Evolutionary conservation across 2,888 invertebrate genomes (phyloP), one percentile per base, ranked within the genome.

Genomic region (Chirona hameri): DNA sequence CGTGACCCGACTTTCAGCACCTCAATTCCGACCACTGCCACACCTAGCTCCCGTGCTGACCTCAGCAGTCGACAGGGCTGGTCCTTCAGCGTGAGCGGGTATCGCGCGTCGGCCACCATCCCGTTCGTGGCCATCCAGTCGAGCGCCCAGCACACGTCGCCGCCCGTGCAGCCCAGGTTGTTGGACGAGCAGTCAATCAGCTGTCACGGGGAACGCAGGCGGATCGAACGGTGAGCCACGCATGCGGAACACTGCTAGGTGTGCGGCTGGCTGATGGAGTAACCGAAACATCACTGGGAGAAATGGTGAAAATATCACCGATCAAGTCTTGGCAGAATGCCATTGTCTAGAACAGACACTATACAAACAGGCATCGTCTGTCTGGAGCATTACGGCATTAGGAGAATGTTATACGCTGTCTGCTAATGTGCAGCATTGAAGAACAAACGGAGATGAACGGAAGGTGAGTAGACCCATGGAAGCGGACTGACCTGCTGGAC

Each of bases 171-270:
- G 0, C 95, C 95, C 84, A 90, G 90, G 88, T 93, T 93, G 57
- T 92, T 90, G 12, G 90, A 89, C 0, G 95, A 93, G 89, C 96
- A 96, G 88, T 96, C 95, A 85, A 96, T 93, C 86, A 93, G 91
- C 90, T 95, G 90, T 7, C 2, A 88, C 85, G 83, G 82, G 83
- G 82, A 83, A 76, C 29, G 31, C 69, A 80, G 12, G 57, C 69
- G 5, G 29, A 10, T 27, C 69, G 24, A 48, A 48, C 21, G 18
- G 15, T 46, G 39, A 5, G 39, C 39, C 2, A 39, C 39, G 39
- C 39, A 39, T 2, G 39, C 39, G 7, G 39, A 39, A 39, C 4
- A 39, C n/a, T 39, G 39, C 39, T 39, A 39, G 4, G 4, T 39
- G 39, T 39, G 39, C 39, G 39, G 39, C 39, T 39, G 39, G 39